Evolutionary conservation across 2,113 vertebrate species (phyloP).

Genomic region (Athene noctua): DNA sequence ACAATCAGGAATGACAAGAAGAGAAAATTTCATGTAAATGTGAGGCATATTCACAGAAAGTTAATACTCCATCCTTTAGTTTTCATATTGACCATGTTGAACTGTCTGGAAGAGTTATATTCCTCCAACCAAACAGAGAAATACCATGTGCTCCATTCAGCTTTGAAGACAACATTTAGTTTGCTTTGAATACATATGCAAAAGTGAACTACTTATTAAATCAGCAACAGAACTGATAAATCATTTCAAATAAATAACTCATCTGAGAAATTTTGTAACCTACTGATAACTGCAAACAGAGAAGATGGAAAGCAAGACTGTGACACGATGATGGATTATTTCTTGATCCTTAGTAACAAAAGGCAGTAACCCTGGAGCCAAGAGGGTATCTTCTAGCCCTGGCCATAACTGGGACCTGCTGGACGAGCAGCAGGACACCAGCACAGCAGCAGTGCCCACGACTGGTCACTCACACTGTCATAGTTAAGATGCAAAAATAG

Average conservation of each 20-base stretch:
- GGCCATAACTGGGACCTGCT: neutral
- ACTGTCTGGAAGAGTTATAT: neutral
- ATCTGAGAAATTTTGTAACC: neutral
- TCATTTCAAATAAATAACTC: neutral
- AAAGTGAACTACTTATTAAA: neutral
- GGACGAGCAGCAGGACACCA: neutral
- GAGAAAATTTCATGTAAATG: neutral
- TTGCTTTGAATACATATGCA: neutral
- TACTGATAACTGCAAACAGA: neutral
- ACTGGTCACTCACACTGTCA: accelerated
- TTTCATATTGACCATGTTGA: neutral
- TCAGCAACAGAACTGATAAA: neutral
- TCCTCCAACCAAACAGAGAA: neutral
- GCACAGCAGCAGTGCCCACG: neutral
- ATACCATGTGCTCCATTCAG: neutral
- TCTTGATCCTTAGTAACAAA: neutral
- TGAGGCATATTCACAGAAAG: neutral
- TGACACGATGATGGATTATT: accelerated
- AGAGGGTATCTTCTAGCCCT: neutral
- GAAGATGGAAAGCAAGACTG: neutral
- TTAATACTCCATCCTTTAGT: neutral
- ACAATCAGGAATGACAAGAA: neutral
- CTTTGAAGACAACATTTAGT: neutral
- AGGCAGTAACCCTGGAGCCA: neutral
- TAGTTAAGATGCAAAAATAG: neutral